These are phyloP conservation scores for Temnothorax curvispinosus DNA, from an alignment of 1,140 invertebrate species.

Conservation along the genomic window DNA sequence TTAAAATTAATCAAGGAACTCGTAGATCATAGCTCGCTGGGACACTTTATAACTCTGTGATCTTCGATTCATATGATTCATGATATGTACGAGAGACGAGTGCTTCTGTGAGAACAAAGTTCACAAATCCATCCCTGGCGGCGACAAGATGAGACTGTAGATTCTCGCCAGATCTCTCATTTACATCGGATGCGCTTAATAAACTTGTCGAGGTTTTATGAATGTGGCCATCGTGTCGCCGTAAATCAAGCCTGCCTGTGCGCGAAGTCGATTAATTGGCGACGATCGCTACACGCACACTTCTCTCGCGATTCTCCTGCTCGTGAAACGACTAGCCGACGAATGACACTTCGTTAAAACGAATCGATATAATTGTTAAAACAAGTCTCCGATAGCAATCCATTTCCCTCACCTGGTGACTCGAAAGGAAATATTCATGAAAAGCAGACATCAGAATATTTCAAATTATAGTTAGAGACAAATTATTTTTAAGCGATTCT, in stretches of 20 bases:
- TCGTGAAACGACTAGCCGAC: not conserved
- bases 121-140: not conserved
- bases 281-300: not conserved
- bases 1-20: not conserved
- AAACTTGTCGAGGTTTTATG: constrained; percentile 38
- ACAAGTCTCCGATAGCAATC: not conserved
- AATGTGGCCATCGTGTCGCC: constrained; percentile 11
- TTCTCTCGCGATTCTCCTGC: not conserved
- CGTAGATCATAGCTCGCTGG: not conserved
- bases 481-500: not conserved
- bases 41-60: not conserved
- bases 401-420: not conserved
- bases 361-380: not conserved
- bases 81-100: not conserved
- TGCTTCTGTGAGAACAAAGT: not conserved
- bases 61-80: not conserved
- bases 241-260: constrained; percentile 28
- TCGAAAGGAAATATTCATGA: not conserved
- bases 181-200: constrained; percentile 5
- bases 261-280: constrained; percentile 63
- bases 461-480: not conserved
- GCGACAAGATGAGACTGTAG: not conserved
- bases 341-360: constrained; percentile 1
- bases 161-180: constrained; percentile 29
- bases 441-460: not conserved